Evolutionary conservation across 2,888 invertebrate genomes (phyloP), one percentile per base, ranked within the genome.

Genomic region (Macrostomum cliftonense): DNA sequence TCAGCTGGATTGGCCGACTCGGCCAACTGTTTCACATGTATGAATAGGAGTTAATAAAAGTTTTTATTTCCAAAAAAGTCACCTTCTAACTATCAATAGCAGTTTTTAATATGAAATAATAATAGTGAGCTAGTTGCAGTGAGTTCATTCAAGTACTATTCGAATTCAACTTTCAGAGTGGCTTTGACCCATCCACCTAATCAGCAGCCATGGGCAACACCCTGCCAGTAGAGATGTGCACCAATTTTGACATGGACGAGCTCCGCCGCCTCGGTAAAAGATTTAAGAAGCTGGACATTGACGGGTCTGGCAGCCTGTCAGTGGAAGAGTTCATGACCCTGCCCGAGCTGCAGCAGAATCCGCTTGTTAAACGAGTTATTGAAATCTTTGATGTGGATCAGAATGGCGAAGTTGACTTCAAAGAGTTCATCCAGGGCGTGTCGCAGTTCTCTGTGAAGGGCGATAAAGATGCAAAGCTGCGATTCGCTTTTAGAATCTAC

Each of bases 311-410:
- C 53, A 88, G 95, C 53, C 76, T 97, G 51, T 91, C 89, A 74
- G 88, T 95, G 64, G 95, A 97, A 73, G 97, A 97, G 76, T 99
- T 97, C 72, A 95, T 99, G 95, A 88, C 91, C 52, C 76, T 97
- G 69, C 95, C 97, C 39, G 97, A 99, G 75, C 75, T 97, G 61
- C 95, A 97, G 75, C 97, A 97, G 74, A 97, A 97, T 76, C 97
- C 97, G 48, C 76, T 99, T 57, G 97, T 99, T 54, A 95, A 97
- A 74, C 82, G 97, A 72, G 97, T 97, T 52, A 97, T 97, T 67
- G 97, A 97, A 71, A 97, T 97, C 65, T 99, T 97, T 74, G 97
- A 97, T 75, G 91, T 91, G 37, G 97, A 97, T 74, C 93, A 95
- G 53, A 97, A 99, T 71, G 97, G 97, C 50, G 97, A 97, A 77